Base-by-base conservation (phyloP, 2,797 vertebrate species). In the Mormyrus proboscirostris region DNA sequence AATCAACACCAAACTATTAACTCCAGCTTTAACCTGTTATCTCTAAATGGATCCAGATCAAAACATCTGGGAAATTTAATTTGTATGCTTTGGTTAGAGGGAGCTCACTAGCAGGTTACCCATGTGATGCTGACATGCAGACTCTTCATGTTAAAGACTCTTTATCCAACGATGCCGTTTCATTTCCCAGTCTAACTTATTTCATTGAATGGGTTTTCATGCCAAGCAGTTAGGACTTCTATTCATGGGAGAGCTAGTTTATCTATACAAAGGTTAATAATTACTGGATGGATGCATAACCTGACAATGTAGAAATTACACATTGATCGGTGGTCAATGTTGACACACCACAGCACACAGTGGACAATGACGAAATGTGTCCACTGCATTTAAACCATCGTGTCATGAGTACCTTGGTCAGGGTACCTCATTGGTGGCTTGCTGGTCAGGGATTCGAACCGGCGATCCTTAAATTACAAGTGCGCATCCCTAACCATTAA, bases 1-100 rank as follows among this genome's bases (percentile, higher is more conserved):
- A 76, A 84, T 62, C 29, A 88, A 90, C 88, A 49, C 79, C 44
- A 25, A 49, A 83, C 82, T 84, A 84, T 51, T 84, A 25, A 41
- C 41, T 79, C 19, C 73, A 47, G 33, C 14, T 19, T 47, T 47
- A 47, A 8, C 16, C 73, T 14, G 19, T 4, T 47, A 19, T 44
- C 73, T 16, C 65, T 38, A 38, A 73, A 38, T 2, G 29, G 29
- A 73, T 38, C 65, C 29, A 38, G 65, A 38, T 16, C 4, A 73
- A 73, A 33, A 33, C 1, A 0, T 33, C 22, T 4, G 1, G 65
- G 65, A 38, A 73, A 73, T 73, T 38, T 38, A 16, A 73, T 73
- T 73, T 38, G 4, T 16, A 73, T 38, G 65, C 41, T 49, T 83
- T 83, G 41, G 2, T 83, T 49, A 9, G 79, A 83, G 79, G 79